Evolutionary conservation across 2,888 invertebrate species (phyloP).

Genomic region (Ophion obscuratus): DNA sequence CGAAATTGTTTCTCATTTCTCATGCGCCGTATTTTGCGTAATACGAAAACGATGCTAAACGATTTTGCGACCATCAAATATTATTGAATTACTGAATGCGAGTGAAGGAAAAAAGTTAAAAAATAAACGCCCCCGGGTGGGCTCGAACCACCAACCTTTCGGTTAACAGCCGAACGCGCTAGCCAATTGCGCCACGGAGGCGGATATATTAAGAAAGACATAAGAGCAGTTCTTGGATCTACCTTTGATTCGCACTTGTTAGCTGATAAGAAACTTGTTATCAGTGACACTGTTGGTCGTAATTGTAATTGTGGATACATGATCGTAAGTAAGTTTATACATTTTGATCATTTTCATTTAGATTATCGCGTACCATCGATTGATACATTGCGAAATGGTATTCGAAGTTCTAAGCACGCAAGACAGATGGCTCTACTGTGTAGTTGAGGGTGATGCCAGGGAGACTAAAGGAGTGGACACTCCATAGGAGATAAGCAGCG

Average conservation of each 20-base stretch:
- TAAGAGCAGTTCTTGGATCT: not conserved
- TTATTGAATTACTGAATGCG: not conserved
- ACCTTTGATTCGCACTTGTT: not conserved
- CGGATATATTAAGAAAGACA: slow-evolving; percentile 44
- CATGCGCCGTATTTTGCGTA: not conserved
- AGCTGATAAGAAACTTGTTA: slow-evolving; percentile 4
- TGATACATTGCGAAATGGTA: not conserved
- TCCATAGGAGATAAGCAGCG: no score
- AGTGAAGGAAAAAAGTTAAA: slow-evolving; percentile 70
- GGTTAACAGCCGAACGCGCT: slow-evolving; percentile 99
- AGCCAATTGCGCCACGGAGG: slow-evolving; percentile 97
- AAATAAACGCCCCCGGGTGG: slow-evolving; percentile 94
- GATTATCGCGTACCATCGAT: slow-evolving; percentile 6
- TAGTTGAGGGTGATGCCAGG: not conserved
- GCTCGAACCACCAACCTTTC: slow-evolving; percentile 99
- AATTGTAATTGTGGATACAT: not conserved
- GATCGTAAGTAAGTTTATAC: not conserved
- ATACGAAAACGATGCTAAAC: not conserved
- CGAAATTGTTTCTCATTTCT: not conserved
- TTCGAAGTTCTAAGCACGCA: not conserved
- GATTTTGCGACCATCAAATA: not conserved
- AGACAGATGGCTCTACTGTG: slow-evolving; percentile 31
- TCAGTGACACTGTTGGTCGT: not conserved
- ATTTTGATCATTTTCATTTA: not conserved
- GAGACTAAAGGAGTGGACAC: no score